Evolutionary conservation across 2,113 vertebrate genomes (phyloP), one percentile per base, ranked within the genome.

Genomic region (Penelope pileata): DNA sequence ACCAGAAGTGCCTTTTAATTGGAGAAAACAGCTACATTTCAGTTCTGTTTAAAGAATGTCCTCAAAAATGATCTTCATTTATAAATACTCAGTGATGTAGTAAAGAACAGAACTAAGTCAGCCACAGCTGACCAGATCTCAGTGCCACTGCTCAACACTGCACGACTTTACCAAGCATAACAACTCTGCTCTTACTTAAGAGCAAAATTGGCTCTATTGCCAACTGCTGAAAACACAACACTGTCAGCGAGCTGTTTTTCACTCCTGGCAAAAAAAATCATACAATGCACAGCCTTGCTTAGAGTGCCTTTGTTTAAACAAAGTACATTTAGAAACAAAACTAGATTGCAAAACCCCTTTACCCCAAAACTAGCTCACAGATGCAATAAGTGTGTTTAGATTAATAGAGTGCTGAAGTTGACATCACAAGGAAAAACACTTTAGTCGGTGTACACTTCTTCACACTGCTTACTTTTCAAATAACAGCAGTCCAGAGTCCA

Each of bases 401-500:
- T 5, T 17, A 53, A 53, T 13, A 66, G 59, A 90, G n/a, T 11
- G 16, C 23, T 38, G 27, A 93, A 74, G 64, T 19, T 76, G 83
- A 58, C 7, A 48, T 14, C 1, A 2, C 48, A 69, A 45, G 60
- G 17, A 64, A 78, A 88, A 91, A 40, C 36, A 38, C 0, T 0
- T 43, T 43, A 48, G 32, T 67, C 34, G 36, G 38, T 5, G 6
- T 16, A 32, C n/a, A n/a, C n/a, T n/a, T 68, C 56, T 67, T 24
- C 64, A 68, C 74, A 56, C 53, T 40, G 2, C 78, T 53, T 82
- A 8, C 84, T 73, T 80, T 93, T 51, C 77, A 66, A 38, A 73
- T 73, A 51, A 92, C 69, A 83, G 82, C 59, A 32, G 74, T 29
- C 42, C 36, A 76, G 72, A 93, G 92, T 63, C 82, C 63, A 78